Evolutionary conservation across 2,113 vertebrate species (phyloP).

Genomic region (Tenebrosternarchus preto): DNA sequence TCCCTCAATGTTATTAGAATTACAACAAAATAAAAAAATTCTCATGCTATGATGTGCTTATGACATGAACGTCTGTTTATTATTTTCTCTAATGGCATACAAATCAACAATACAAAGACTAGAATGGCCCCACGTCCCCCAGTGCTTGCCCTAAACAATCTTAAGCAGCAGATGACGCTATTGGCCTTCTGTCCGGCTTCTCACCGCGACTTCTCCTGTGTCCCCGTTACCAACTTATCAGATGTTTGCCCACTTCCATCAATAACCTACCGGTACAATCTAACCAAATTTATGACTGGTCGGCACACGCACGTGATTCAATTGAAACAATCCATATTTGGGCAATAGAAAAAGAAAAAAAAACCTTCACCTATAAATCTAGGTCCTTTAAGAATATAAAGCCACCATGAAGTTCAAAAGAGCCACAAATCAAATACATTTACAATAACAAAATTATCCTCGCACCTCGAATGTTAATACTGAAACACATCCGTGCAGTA

Average conservation of each 20-base stretch:
- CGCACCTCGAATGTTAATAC: background rate
- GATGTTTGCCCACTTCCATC: constrained; percentile 79
- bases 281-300: constrained; percentile 84
- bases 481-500: constrained; percentile 15
- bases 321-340: constrained; percentile 85
- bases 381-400: constrained; percentile 82
- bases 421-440: constrained; percentile 81
- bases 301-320: constrained; percentile 79
- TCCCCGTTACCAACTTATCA: constrained; percentile 76
- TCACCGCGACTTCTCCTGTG: constrained; percentile 43
- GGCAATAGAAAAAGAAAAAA: constrained; percentile 80
- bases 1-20: too few relatives aligned
- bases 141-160: constrained; percentile 2
- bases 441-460: constrained; percentile 71
- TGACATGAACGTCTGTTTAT: too few relatives aligned
- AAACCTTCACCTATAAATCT: constrained; percentile 82
- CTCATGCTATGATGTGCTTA: too few relatives aligned
- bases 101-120: too few relatives aligned
- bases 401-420: constrained; percentile 81
- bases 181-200: constrained; percentile 71
- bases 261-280: constrained; percentile 80
- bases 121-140: too few relatives aligned
- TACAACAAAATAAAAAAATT: too few relatives aligned
- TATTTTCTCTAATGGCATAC: too few relatives aligned
- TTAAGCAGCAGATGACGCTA: constrained; percentile 81